phyloP scores from a whole-genome alignment of 2,797 vertebrate genomes.

The Graptemys geographica region DNA sequence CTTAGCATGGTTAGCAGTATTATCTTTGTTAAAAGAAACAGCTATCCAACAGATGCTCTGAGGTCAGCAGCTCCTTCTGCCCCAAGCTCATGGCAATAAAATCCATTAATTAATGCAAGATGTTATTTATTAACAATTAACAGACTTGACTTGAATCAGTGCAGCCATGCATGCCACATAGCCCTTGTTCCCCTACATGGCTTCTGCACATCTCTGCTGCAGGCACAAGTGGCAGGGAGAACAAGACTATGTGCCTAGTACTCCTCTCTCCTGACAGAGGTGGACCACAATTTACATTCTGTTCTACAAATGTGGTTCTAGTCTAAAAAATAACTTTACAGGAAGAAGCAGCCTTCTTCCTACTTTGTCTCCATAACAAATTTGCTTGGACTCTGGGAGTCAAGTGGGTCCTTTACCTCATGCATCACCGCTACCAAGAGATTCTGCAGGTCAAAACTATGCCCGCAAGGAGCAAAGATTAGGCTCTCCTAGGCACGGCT shows the following conservation, averaged over 20 bases:
- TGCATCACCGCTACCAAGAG: background rate
- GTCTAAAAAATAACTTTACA: background rate
- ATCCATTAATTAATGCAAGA: background rate
- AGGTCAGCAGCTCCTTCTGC: background rate
- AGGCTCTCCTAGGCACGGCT: background rate
- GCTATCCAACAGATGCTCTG: background rate
- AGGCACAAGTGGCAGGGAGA: background rate
- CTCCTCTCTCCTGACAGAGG: background rate
- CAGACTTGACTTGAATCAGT: background rate
- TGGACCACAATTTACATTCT: background rate
- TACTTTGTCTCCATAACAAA: background rate
- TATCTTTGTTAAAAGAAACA: background rate
- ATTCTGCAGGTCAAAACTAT: background rate
- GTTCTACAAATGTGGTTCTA: background rate
- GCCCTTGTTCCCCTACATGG: background rate
- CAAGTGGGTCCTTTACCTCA: background rate
- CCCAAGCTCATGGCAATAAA: background rate
- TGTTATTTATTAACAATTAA: background rate
- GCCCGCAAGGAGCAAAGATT: background rate
- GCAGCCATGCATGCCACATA: background rate
- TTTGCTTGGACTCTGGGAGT: background rate
- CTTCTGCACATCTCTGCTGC: background rate
- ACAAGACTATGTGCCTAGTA: rapidly evolving
- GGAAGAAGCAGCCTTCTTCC: background rate
- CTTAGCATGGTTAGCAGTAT: rapidly evolving